Evolutionary conservation across 2,113 vertebrate species (phyloP).

Genomic region (Ondatra zibethicus): DNA sequence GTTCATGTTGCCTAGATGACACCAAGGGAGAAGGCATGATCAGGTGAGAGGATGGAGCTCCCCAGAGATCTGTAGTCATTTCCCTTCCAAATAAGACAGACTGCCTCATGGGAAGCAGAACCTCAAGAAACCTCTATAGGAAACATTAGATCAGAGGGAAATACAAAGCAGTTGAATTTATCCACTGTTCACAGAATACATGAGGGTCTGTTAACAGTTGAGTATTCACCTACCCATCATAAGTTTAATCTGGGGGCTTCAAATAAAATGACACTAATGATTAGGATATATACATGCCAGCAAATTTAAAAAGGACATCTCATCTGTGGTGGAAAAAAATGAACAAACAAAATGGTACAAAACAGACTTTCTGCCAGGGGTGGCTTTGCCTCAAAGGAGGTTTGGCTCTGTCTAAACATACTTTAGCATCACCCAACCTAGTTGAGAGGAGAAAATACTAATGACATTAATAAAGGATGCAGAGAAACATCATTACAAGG

Average conservation of each 20-base stretch:
- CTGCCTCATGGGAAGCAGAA: neutral
- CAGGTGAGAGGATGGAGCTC: neutral
- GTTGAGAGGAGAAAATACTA: neutral
- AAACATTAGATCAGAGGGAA: neutral
- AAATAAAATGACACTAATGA: neutral
- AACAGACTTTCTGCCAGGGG: neutral
- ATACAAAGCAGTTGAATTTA: neutral
- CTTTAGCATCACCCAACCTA: neutral
- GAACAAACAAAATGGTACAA: neutral
- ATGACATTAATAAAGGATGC: neutral
- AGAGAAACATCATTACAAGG: neutral
- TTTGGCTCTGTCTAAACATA: neutral
- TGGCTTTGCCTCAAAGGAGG: neutral
- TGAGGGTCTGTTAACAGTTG: neutral
- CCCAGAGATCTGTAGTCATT: neutral
- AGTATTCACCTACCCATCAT: neutral
- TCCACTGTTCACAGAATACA: neutral
- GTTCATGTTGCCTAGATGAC: neutral
- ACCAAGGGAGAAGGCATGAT: neutral
- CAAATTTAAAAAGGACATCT: neutral
- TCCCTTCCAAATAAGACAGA: neutral
- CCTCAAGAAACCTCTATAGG: neutral
- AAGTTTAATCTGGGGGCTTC: neutral
- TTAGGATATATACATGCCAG: neutral
- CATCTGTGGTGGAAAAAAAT: neutral